Base-by-base conservation (phyloP, 1,140 invertebrate genomes). In the Trachymyrmex septentrionalis region DNA sequence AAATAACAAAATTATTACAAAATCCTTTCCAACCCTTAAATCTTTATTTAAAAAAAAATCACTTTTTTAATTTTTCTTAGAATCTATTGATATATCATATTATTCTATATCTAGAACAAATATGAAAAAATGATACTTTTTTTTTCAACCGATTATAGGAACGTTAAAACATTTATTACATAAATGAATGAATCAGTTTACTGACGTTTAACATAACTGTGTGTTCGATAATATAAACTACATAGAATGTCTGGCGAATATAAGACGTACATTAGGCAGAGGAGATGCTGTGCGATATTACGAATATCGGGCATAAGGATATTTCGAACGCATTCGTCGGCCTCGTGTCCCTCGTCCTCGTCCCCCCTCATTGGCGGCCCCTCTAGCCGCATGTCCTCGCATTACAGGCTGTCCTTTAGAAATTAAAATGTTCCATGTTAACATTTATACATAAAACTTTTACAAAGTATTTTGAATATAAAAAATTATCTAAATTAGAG, bases 301-400 rank as follows among this genome's bases (percentile, higher is more conserved):
- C 19, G 82, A 80, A 9, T 85, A 91, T 59, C 91, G 87, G 48
- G 77, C 53, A 38, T 91, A 93, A 44, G 88, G 85, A 86, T 87
- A 92, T 85, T 91, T 91, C 4, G 89, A 71, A 19, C 93, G 91
- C 87, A 93, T 90, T 88, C 93, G 71, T 21, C 93, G 89, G 4
- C 92, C 91, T 69, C 93, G 90, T 1, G 92, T 73, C 27, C 92
- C 91, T 80, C 93, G 89, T 7, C 91, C 92, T 87, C 93, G 82
- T 76, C 87, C 88, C 10, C 87, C 90, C 81, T 93, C 93, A 73
- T 48, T 91, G 19, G 71, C 89, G 3, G 88, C 6, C 10, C 82
- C 75, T 66, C 93, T 92, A 57, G 92, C 80, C 16, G 90, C 82
- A 5, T 92, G 92, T 24, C 87, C 88, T 64, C 88, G 91, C 38